Conservation (phyloP, 1,140 invertebrate species). For the Nasonia giraulti region DNA sequence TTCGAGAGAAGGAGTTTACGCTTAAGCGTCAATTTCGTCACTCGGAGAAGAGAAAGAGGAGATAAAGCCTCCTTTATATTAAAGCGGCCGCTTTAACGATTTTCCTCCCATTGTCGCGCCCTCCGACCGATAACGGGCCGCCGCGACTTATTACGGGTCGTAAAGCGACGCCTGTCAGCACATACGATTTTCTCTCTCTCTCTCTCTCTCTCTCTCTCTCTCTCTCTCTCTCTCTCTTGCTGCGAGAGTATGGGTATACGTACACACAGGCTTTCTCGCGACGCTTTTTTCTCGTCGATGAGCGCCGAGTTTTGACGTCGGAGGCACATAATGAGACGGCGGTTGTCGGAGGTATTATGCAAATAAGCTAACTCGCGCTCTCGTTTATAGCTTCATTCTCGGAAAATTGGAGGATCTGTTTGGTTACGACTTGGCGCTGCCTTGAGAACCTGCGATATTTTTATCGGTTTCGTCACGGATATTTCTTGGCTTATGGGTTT, state of each 20-base stretch:
- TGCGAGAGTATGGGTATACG: neutral
- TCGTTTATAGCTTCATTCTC: conserved; percentile 6
- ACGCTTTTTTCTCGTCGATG: neutral
- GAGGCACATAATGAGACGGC: conserved; percentile 34
- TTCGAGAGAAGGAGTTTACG: conserved; percentile 14
- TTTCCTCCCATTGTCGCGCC: conserved; percentile 36
- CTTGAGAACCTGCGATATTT: neutral
- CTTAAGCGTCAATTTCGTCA: conserved; percentile 23
- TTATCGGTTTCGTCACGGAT: neutral
- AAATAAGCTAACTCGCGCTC: conserved; percentile 27
- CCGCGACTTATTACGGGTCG: conserved; percentile 39
- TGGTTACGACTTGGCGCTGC: neutral
- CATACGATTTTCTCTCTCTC: conserved; percentile 38
- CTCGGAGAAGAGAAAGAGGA: neutral
- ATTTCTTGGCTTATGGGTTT: too few relatives aligned
- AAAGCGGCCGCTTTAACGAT: conserved; percentile 32
- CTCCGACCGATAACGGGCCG: conserved; percentile 35
- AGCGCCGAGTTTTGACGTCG: neutral
- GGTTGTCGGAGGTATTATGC: conserved; percentile 13
- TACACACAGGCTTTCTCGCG: conserved; percentile 14
- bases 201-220: neutral
- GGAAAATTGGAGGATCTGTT: neutral
- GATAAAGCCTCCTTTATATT: conserved; percentile 35
- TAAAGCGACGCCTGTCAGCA: conserved; percentile 44
- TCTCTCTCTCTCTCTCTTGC: conserved; percentile 20